phyloP scores from a whole-genome alignment of 2,888 invertebrate genomes.

The Eustalomyia histrio region DNA sequence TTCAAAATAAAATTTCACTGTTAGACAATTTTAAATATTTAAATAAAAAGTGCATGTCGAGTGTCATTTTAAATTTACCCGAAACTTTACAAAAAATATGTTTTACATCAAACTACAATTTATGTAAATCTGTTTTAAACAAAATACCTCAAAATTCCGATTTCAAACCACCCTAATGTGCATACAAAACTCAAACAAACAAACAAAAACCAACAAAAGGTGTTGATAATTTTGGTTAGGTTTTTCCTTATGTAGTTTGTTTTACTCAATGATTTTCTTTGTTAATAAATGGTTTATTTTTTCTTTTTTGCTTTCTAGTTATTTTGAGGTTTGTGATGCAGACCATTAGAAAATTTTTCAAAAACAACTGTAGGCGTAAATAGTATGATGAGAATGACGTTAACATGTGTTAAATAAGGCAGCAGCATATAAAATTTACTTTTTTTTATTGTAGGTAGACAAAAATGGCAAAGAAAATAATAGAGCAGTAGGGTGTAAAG shows the following conservation, averaged over 20 bases:
- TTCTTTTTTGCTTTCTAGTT: background rate
- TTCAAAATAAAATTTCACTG: too few relatives aligned
- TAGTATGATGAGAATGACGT: background rate
- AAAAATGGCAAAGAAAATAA: too few relatives aligned
- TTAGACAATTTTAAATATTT: too few relatives aligned
- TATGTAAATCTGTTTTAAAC: too few relatives aligned
- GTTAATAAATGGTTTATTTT: conserved; percentile 7
- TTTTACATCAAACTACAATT: too few relatives aligned
- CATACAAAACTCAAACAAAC: background rate
- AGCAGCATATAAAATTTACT: background rate
- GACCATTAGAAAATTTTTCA: background rate
- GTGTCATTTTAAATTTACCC: too few relatives aligned
- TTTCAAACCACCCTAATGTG: too few relatives aligned
- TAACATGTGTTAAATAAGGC: background rate
- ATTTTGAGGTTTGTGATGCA: background rate
- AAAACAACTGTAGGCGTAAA: conserved; percentile 1
- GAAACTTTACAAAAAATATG: too few relatives aligned
- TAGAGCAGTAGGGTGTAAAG: too few relatives aligned
- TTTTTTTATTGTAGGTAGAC: background rate
- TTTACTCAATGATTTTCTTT: conserved; percentile 29
- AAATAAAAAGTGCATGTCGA: too few relatives aligned
- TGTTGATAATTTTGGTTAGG: conserved; percentile 35
- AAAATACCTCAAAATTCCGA: too few relatives aligned
- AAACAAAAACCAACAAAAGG: conserved; percentile 2
- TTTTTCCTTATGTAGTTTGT: conserved; percentile 9